Base-by-base conservation (phyloP, 2,113 vertebrate genomes). In the Pseudois nayaur region DNA sequence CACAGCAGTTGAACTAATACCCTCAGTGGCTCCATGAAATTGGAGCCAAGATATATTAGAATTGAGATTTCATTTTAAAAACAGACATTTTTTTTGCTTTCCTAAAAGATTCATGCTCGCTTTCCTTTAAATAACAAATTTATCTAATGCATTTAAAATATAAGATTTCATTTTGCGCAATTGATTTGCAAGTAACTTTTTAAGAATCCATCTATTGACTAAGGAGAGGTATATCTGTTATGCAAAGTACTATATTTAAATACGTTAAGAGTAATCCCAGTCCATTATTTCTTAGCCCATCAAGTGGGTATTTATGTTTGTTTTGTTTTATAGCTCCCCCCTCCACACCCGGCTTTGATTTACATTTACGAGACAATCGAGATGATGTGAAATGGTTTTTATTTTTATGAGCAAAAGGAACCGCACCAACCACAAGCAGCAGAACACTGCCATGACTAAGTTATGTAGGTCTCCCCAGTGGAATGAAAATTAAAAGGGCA, bases 161-260 rank as follows among this genome's bases (percentile, higher is more conserved):
- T 40, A 67, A 67, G 78, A 97, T 98, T 97, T 97, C 8, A 21
- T 94, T 97, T 97, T 91, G 29, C 89, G 89, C 92, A 97, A 95
- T 40, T 93, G 96, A 96, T 91, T 98, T 97, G 91, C 64, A 96
- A 98, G 91, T 92, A 98, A 97, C 93, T 98, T 94, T 97, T 97
- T 89, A 96, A 93, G 78, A 95, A 93, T 88, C 79, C 62, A 31
- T 97, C 93, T 95, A 91, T 57, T 64, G 71, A 95, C 83, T 93
- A 87, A 94, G 74, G 82, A 85, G 78, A 94, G 36, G 82, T 87
- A 91, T 90, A 54, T n/a, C 60, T 93, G 62, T 87, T 97, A 97
- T 94, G 96, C 95, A 96, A 97, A 97, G 19, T 17, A 81, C 85
- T 95, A 16, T 89, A 87, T 85, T 96, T 97, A 97, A 97, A 85